These are phyloP conservation scores for Mya arenaria DNA, from an alignment of 1,140 invertebrate genomes.

Conservation along the genomic window DNA sequence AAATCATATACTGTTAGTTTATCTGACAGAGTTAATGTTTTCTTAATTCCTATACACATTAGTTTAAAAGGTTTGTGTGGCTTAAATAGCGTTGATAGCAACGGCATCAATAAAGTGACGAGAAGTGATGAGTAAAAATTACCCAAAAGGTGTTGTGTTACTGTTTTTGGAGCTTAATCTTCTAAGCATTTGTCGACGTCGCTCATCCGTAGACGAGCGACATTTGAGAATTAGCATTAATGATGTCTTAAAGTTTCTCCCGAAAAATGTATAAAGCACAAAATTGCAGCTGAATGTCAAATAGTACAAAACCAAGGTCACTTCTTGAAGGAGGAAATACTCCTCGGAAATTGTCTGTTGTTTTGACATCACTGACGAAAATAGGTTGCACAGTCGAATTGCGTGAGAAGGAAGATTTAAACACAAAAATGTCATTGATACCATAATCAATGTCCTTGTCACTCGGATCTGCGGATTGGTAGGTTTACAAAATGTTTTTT, in stretches of 20 bases:
- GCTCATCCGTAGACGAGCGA: not conserved
- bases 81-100: no score
- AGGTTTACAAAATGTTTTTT: no score
- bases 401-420: slow-evolving; percentile 86
- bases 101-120: no score
- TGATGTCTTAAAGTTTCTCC: slow-evolving; percentile 28
- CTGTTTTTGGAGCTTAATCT: no score
- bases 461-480: slow-evolving; percentile 86
- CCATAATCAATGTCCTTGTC: slow-evolving; percentile 90
- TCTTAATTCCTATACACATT: no score
- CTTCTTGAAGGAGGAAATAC: slow-evolving; percentile 30
- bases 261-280: slow-evolving; percentile 40
- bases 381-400: slow-evolving; percentile 70
- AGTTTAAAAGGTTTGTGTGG: no score
- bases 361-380: slow-evolving; percentile 27
- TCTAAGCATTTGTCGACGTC: no score
- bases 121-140: no score
- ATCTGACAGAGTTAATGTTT: no score
- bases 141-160: no score
- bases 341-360: not conserved
- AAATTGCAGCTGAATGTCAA: slow-evolving; percentile 43
- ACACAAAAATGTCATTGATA: slow-evolving; percentile 89
- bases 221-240: slow-evolving; percentile 3
- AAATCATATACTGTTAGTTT: no score
- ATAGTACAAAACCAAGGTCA: slow-evolving; percentile 34